Evolutionary conservation across 2,797 vertebrate genomes (phyloP), one percentile per base, ranked within the genome.

Genomic region (Halcyon smyrnensis): DNA sequence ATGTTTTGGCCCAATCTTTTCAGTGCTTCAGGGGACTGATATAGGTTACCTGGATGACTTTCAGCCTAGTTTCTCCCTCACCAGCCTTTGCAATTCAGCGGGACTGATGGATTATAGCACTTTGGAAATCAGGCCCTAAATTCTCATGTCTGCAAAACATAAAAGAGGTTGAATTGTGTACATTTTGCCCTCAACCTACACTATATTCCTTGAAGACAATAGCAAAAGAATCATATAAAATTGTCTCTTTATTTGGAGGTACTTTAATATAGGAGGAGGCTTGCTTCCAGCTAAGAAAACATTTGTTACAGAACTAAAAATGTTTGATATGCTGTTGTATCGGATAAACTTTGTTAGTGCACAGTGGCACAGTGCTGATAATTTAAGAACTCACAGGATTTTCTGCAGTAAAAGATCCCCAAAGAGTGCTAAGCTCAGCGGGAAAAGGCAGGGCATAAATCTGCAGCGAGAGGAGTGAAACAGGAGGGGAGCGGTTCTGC

Each of bases 241-340:
- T 54, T 14, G 23, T 54, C 30, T 85, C 45, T 94, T 80, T 94
- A 43, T 75, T 92, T 87, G 41, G 18, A 81, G 57, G 15, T 19
- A 53, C 53, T 93, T 93, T 62, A 91, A 39, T 84, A 85, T 78
- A 59, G 48, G 84, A 74, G 50, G 69, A 69, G 76, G 57, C 32
- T 92, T 93, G 73, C 89, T 97, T 80, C 91, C 65, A 89, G 89
- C 87, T 68, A 91, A 91, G 89, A 75, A 80, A 93, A 87, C 46
- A 57, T 84, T 90, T 89, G 75, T 93, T 85, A 71, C 45, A 84
- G 83, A 86, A 14, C 69, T 81, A 78, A 89, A 89, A 89, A 69
- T 84, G 50, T 80, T 92, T 81, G 87, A 78, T 92, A 71, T 59
- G 53, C 45, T 83, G 63, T 86, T 54, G 50, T 39, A 86, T 65